Evolutionary conservation across 2,888 invertebrate genomes (phyloP), one percentile per base, ranked within the genome.

Genomic region (Parasteatoda lunata): DNA sequence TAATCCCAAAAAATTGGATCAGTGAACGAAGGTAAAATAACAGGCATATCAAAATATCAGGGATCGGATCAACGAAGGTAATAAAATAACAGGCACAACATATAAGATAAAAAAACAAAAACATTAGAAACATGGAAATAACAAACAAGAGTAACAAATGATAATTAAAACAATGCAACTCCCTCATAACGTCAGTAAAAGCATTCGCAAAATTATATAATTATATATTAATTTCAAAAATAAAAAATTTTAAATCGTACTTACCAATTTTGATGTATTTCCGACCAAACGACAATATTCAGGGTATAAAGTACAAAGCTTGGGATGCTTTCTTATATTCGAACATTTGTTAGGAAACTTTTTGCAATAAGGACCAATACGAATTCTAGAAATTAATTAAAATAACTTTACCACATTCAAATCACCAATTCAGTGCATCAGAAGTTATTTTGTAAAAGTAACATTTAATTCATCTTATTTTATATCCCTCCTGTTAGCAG

Each of bases 241-340:
- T n/a, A 49, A 1, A 5, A 45, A 48, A 11, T 6, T 59, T 11
- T 11, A 47, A 7, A 49, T 65, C 3, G 52, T n/a, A 47, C 75
- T 75, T 71, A 85, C 85, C 47, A 71, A 15, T 72, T 77, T 85
- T 5, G 69, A 51, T 5, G 45, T 73, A 45, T 84, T 69, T 47
- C 69, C 69, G 0, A 78, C 30, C 8, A 83, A 69, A 65, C 71
- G 72, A 15, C 88, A 88, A n/a, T 79, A 88, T 54, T 88, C 88
- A 1, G 78, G 69, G 11, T 70, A 88, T 6, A 11, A 13, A 4
- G 49, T 30, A 48, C 88, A 88, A 71, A 83, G 30, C 3, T 49
- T n/a, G n/a, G 70, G 52, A 47, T 15, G 5, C 6, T 64, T 73
- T 15, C 75, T 45, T 3, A 72, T 59, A 6, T n/a, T 88, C 2